Evolutionary conservation across 2,888 invertebrate species (phyloP), one percentile per base, ranked within the genome.

Genomic region (Chymomyza procnemis): DNA sequence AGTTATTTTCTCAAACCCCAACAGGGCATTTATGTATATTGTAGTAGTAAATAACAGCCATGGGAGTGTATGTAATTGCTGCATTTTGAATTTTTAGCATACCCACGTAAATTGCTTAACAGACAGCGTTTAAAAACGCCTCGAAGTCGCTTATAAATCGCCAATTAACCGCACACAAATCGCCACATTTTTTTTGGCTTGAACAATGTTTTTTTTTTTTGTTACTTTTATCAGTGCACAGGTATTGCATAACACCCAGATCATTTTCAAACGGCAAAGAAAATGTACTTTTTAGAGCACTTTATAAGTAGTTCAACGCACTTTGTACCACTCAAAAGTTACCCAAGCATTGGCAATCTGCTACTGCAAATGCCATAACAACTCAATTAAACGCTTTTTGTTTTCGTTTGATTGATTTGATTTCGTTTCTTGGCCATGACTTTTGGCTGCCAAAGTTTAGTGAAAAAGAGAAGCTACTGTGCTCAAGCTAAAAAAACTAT

Each of bases 191-290:
- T 16, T 19, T 21, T 54, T 54, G 12, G 19, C 73, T 56, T 52
- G 64, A 62, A n/a, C n/a, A n/a, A n/a, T n/a, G 69, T 61, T 61
- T 68, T 69, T 73, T 57, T 48, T 63, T 61, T 66, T 61, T 66
- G 6, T 50, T 18, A 58, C n/a, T 52, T 57, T 19, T 48, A 46
- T n/a, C 57, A 19, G 56, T 57, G 47, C 30, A 57, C 18, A 58
- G 26, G 14, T 16, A 18, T 50, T 30, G 56, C 22, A 73, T 56
- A 26, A 16, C 58, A 69, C 64, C 64, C 14, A 58, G 64, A 69
- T 54, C 70, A 70, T 64, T 55, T 64, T 46, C 26, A 26, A 46
- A 41, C 19, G 34, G 1, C 16, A 14, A 26, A 64, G 50, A 50
- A 14, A n/a, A n/a, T n/a, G n/a, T n/a, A n/a, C n/a, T 50, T 3